phyloP scores from a whole-genome alignment of 1,140 invertebrate genomes.

The Drosophila nikananu region DNA sequence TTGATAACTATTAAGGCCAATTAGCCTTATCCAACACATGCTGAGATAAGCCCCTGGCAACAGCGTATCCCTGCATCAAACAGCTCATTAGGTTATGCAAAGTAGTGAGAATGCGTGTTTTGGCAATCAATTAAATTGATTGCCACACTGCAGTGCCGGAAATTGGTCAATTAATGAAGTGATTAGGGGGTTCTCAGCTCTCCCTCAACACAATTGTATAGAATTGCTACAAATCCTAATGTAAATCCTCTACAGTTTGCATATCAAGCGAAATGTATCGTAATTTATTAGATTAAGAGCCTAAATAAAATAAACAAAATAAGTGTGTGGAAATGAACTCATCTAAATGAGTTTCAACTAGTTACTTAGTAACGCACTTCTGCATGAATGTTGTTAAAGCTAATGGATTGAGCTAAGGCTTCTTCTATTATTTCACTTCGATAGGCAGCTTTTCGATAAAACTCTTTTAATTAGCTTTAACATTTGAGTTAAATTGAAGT shows the following conservation, averaged over 20 bases:
- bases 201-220: not conserved
- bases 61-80: not conserved
- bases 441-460: not conserved
- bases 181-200: not conserved
- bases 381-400: not conserved
- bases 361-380: not conserved
- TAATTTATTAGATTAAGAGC: slow-evolving; percentile 1
- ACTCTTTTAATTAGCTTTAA: not conserved
- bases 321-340: not conserved
- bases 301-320: not conserved
- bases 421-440: not conserved
- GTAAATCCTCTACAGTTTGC: not conserved
- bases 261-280: not conserved
- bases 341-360: not conserved
- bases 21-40: slow-evolving; percentile 11
- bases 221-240: not conserved
- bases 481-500: not conserved
- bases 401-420: not conserved
- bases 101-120: not conserved
- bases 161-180: slow-evolving; percentile 1
- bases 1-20: slow-evolving; percentile 5
- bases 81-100: not conserved
- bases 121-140: slow-evolving; percentile 6
- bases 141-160: not conserved
- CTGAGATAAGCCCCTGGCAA: slow-evolving; percentile 1